A percentile compares a stretch with the other conserved stretches of the same genome.
Evolutionary conservation across 1,140 invertebrate genomes (phyloP).

Genomic region (Nasonia longicornis): DNA sequence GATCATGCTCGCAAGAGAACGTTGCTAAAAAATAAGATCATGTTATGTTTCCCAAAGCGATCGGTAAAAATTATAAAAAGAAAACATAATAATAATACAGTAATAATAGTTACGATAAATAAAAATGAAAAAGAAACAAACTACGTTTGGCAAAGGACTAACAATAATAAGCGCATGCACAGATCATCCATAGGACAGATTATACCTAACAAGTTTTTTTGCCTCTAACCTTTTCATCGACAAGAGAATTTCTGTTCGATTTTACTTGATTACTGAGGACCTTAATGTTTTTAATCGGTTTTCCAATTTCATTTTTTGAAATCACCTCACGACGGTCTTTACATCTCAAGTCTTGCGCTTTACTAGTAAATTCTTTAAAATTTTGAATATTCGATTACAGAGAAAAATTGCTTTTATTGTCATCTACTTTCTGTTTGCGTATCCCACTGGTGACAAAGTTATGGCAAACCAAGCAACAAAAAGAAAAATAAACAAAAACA

Average conservation of each 20-base stretch:
- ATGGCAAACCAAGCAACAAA: conserved; percentile 12
- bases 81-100: too few species aligned
- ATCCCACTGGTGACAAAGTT: background rate
- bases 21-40: too few species aligned
- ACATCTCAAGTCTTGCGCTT: background rate
- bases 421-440: too few species aligned
- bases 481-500: background rate
- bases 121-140: background rate
- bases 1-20: too few species aligned
- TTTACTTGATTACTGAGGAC: background rate
- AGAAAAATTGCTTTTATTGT: background rate
- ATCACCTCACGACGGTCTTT: background rate
- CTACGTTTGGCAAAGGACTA: background rate
- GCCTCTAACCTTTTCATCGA: too few species aligned
- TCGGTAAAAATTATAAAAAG: too few species aligned
- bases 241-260: too few species aligned
- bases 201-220: background rate
- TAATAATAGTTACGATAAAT: too few species aligned
- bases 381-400: background rate
- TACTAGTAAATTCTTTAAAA: background rate
- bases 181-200: background rate
- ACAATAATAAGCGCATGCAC: background rate
- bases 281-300: too few species aligned
- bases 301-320: too few species aligned
- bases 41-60: too few species aligned